Evolutionary conservation across 2,797 vertebrate genomes (phyloP), one percentile per base, ranked within the genome.

Genomic region (Sylvilagus floridanus): DNA sequence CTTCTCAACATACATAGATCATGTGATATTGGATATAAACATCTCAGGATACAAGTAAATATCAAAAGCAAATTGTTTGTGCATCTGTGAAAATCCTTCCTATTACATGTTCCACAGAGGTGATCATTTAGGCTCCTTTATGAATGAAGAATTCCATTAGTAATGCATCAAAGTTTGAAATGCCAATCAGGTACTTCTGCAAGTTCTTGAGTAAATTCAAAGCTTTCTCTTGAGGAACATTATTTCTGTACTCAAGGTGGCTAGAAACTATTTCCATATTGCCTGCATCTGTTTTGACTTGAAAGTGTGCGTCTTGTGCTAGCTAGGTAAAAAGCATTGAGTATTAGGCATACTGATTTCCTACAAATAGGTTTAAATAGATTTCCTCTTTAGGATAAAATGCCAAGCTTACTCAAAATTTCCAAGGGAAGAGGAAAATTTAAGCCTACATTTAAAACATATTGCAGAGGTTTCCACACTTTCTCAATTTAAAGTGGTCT

Each of bases 101-200:
- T 1, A 4, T 28, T 54, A 1, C 1, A 37, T 17, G 5, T 2
- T 11, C 26, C 19, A 7, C 1, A 17, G 19, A 84, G 11, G 13
- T 28, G 82, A 82, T 77, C 6, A 68, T 16, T 12, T 37, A 62
- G 50, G 63, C 3, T 7, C 7, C 1, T 65, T 63, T 47, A 47
- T 69, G 52, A 84, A 62, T 32, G 19, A 89, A 93, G 52, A 81
- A n/a, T 3, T 52, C 13, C 1, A 7, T 35, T 37, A n/a, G 8
- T 4, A 52, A 66, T 54, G 3, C 35, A 52, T 10, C 28, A 21
- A 52, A 50, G 32, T 65, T 16, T n/a, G 32, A 86, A 22, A 76
- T 77, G n/a, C 52, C 47, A 35, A 1, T 30, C 6, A 21, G 50
- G 7, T 21, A 37, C 7, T 52, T 63, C 35, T 26, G n/a, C 26